phyloP scores from a whole-genome alignment of 2,888 invertebrate genomes.

The Cosmia pyralina region DNA sequence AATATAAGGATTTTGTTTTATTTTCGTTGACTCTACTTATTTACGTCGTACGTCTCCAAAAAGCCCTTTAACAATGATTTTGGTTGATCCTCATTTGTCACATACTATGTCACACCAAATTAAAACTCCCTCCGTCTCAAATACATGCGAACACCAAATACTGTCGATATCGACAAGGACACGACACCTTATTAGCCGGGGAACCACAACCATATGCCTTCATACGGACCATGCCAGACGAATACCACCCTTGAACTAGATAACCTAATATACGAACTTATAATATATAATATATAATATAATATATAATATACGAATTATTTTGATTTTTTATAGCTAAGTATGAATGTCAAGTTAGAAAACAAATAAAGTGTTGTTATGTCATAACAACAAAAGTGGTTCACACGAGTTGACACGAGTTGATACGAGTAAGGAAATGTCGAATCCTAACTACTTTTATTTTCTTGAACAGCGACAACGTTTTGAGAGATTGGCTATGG shows the following conservation, averaged over 20 bases:
- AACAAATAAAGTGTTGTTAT: conserved; percentile 2
- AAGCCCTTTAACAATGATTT: background rate
- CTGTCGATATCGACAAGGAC: background rate
- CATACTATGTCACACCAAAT: background rate
- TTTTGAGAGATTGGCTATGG: background rate
- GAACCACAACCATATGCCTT: background rate
- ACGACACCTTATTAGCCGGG: background rate
- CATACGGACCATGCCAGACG: background rate
- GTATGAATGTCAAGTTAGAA: conserved; percentile 15
- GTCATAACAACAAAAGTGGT: background rate
- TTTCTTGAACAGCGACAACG: background rate
- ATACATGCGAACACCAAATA: background rate
- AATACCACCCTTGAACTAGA: conserved; percentile 34
- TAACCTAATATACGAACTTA: conserved; percentile 1
- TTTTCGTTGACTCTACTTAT: background rate
- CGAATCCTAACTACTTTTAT: background rate
- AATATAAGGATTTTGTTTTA: no score
- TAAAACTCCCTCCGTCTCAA: background rate
- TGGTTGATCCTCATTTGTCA: background rate
- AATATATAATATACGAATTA: conserved; percentile 3
- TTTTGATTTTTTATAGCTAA: background rate
- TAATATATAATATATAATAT: no score
- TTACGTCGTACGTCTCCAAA: background rate
- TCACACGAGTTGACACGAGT: no score
- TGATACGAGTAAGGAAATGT: background rate